Evolutionary conservation across 2,113 vertebrate genomes (phyloP), one percentile per base, ranked within the genome.

Genomic region (Apodemus speciosus): DNA sequence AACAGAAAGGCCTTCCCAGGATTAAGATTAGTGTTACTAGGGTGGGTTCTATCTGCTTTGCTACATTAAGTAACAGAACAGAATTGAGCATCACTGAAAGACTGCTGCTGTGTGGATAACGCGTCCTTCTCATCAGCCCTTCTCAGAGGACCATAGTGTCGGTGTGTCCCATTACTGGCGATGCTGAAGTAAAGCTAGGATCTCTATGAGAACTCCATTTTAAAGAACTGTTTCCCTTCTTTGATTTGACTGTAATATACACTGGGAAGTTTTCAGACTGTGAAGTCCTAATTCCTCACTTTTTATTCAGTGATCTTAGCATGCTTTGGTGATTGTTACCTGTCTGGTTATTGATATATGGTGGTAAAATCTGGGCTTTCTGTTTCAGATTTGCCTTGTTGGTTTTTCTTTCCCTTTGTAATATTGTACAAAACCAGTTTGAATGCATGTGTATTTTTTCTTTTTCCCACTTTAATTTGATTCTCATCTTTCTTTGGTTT

Each of bases 221-320:
- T 88, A 72, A 69, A 80, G 66, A 35, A 71, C 32, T 75, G 21
- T 40, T 62, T 46, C 8, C 7, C 38, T 30, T 89, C 66, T 90
- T 76, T 46, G 53, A 80, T 60, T 62, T 60, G 66, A 49, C 46
- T 46, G 6, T 15, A 79, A 53, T 89, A 9, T 56, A 2, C 27
- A 46, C 0, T 18, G 46, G 46, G 40, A 72, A 18, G 66, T 40
- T 72, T 69, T 69, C 25, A 85, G 15, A 53, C 3, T 77, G 32
- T 83, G 62, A 79, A 27, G 58, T 56, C 9, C 43, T 20, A 51
- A 2, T 83, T 56, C 13, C 32, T 15, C 5, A 3, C 46, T 86
- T 94, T 85, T 84, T 43, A 56, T 16, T n/a, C 68, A 15, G 35
- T 85, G 40, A 8, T 85, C 79, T 94, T 93, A 49, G 14, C 20